Evolutionary conservation across 2,797 vertebrate genomes (phyloP).

Genomic region (Jordanella pulchra): DNA sequence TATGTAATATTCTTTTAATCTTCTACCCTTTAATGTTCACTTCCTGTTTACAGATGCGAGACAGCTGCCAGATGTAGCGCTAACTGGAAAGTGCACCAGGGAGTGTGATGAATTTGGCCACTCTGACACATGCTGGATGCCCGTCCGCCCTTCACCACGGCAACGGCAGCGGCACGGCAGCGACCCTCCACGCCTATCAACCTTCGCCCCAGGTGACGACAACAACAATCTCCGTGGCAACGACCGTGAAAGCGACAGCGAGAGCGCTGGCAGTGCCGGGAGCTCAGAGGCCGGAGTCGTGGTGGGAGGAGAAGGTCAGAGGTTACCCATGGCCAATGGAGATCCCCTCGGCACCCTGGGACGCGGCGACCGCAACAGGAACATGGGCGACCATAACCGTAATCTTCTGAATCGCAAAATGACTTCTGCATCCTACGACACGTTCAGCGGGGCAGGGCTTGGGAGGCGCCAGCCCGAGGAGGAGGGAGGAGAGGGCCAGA

Average conservation of each 20-base stretch:
- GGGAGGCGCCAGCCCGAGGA: slow-evolving; percentile 86
- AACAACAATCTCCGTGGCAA: slow-evolving; percentile 85
- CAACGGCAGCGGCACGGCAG: slow-evolving; percentile 84
- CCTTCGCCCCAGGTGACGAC: slow-evolving; percentile 91
- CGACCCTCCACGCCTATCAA: slow-evolving; percentile 92
- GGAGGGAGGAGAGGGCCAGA: slow-evolving; percentile 74
- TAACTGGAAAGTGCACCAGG: slow-evolving; percentile 94
- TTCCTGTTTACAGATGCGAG: slow-evolving; percentile 85
- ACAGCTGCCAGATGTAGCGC: slow-evolving; percentile 94
- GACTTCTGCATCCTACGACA: slow-evolving; percentile 94
- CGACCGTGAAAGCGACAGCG: slow-evolving; percentile 80
- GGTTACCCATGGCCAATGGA: slow-evolving; percentile 90
- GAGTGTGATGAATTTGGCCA: slow-evolving; percentile 96
- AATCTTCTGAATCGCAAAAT: slow-evolving; percentile 97
- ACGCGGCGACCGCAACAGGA: slow-evolving; percentile 80
- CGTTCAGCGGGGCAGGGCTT: slow-evolving; percentile 91
- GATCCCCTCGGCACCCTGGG: slow-evolving; percentile 82
- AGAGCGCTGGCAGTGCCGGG: slow-evolving; percentile 74
- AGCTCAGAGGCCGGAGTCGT: slow-evolving; percentile 75
- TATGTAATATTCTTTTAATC: neutral
- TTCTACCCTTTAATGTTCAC: slow-evolving; percentile 16
- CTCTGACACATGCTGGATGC: slow-evolving; percentile 98
- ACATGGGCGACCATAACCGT: slow-evolving; percentile 88
- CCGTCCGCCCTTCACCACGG: slow-evolving; percentile 89
- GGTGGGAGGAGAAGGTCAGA: slow-evolving; percentile 65